These are phyloP conservation scores for Axis porcinus DNA, from an alignment of 2,113 vertebrate genomes.

Conservation along the genomic window DNA sequence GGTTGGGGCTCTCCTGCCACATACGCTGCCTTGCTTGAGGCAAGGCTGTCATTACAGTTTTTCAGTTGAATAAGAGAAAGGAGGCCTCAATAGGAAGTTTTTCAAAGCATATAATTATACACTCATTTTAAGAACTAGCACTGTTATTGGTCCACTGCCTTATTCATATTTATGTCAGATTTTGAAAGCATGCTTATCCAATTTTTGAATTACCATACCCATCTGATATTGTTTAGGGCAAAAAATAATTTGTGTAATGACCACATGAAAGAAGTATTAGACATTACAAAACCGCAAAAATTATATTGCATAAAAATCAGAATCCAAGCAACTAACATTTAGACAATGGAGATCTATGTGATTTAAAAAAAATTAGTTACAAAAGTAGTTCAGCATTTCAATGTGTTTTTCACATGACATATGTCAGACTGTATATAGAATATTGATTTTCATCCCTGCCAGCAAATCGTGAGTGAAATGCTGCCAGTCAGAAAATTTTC, in stretches of 20 bases:
- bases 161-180: neutral
- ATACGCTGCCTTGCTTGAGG: neutral
- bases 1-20: neutral
- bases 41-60: neutral
- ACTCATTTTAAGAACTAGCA: neutral
- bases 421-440: neutral
- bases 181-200: neutral
- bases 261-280: neutral
- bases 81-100: neutral
- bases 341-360: neutral
- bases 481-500: neutral
- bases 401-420: neutral
- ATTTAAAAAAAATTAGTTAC: neutral
- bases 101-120: neutral
- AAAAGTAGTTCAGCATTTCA: neutral
- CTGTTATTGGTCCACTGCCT: neutral
- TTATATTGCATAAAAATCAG: neutral
- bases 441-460: neutral
- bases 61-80: neutral
- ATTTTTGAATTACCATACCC: neutral
- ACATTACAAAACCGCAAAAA: neutral
- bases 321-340: neutral
- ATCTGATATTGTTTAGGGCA: neutral
- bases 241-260: neutral
- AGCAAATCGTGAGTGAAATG: neutral